Percentiles rank a stretch among this genome's conserved stretches.
Conservation (phyloP, 2,888 invertebrate genomes). For the Tiliacea citrago region DNA sequence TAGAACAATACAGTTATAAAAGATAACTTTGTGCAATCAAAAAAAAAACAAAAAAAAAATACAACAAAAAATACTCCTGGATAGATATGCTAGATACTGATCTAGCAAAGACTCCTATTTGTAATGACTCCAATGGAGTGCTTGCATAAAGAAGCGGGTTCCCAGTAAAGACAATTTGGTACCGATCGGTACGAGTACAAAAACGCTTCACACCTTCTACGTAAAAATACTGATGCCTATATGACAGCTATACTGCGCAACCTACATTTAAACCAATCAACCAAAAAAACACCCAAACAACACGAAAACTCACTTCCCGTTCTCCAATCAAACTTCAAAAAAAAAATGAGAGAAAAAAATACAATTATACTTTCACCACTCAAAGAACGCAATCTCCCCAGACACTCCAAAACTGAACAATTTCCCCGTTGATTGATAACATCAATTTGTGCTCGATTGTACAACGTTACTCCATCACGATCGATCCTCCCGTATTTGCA, state of each 20-base stretch:
- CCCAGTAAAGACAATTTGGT: not conserved
- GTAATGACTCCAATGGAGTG: not conserved
- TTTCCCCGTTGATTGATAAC: conserved; percentile 60
- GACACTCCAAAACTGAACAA: conserved; percentile 51
- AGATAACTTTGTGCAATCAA: not conserved
- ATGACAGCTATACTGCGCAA: not conserved
- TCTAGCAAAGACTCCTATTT: not conserved
- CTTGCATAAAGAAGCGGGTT: not conserved
- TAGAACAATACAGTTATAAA: not conserved
- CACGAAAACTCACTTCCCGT: conserved; percentile 41
- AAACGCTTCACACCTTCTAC: not conserved
- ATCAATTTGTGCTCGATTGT: conserved; percentile 61
- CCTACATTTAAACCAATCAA: not conserved
- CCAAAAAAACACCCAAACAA: conserved; percentile 12
- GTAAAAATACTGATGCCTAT: not conserved
- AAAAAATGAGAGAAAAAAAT: conserved; percentile 31
- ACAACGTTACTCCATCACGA: conserved; percentile 55
- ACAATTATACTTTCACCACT: conserved; percentile 42
- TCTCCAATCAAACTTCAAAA: conserved; percentile 42
- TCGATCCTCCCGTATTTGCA: conserved; percentile 61
- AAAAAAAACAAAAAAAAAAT: too few species aligned
- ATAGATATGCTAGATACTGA: not conserved
- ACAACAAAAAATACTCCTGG: not conserved
- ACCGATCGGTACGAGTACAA: not conserved
- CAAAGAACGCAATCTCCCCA: conserved; percentile 42